Base-by-base conservation (phyloP, 2,888 invertebrate genomes). In the Drosophila mimetica region DNA sequence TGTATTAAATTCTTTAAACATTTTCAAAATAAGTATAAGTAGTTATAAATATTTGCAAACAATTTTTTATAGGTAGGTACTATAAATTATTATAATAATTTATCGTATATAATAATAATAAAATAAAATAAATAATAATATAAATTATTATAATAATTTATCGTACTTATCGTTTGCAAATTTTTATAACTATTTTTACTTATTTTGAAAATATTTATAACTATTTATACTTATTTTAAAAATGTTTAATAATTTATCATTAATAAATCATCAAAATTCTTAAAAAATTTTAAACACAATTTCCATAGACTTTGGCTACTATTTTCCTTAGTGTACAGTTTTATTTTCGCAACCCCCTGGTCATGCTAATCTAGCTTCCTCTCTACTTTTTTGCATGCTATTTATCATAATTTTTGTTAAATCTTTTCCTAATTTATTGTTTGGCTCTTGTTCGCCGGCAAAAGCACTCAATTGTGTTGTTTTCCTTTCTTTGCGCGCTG, bases 391-490 rank as follows among this genome's bases (percentile, higher is more conserved):
- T 61, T 61, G 55, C 34, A 50, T 11, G 30, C 55, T 78, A 72
- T 82, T 87, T 77, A 71, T 74, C 75, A 77, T 72, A 58, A 75
- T 53, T 71, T 80, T 48, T 71, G 54, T 60, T 55, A 58, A 79
- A 60, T 75, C 70, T 74, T 63, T 86, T 75, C 54, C 74, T 83
- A 71, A 75, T 71, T 63, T 52, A 54, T 52, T 52, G 54, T 54
- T 60, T 44, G 61, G 71, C 74, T 63, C 25, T 32, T 36, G 51
- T 2, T 22, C 53, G 63, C 47, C 20, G 30, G 28, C 60, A 52
- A 64, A 59, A 71, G 65, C 73, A 58, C 74, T 65, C 79, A 76
- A 50, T 71, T 37, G 47, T 34, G 46, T 47, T 52, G 20, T 67
- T 66, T 64, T 46, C 64, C 50, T 58, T 71, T 61, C 32, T 41